Conservation (phyloP, 1,140 invertebrate species). For the Pogonomyrmex barbatus region DNA sequence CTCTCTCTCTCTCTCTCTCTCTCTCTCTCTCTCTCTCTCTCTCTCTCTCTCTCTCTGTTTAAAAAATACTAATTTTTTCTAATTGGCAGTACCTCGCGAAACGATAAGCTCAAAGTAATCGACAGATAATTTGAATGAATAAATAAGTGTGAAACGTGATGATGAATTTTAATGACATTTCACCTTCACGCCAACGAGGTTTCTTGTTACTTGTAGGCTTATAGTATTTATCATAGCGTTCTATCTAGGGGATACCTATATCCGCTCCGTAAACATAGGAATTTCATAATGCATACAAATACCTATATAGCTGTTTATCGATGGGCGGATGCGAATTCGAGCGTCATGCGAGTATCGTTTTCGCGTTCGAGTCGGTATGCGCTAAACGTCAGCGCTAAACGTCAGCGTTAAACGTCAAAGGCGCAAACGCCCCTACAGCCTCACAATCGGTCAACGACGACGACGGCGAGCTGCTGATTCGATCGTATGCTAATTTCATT, state of each 20-base stretch:
- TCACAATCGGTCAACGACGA: conserved; percentile 35
- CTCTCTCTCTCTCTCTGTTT: background rate
- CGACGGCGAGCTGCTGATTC: conserved; percentile 18
- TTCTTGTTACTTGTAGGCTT: conserved; percentile 32
- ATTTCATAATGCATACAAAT: conserved; percentile 48
- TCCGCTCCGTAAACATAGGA: conserved; percentile 40
- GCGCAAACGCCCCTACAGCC: conserved; percentile 3
- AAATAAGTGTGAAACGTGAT: conserved; percentile 21
- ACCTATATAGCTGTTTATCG: conserved; percentile 32
- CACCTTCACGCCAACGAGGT: background rate
- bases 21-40: background rate
- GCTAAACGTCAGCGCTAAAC: conserved; percentile 46
- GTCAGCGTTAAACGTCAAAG: conserved; percentile 45
- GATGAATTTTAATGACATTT: conserved; percentile 48
- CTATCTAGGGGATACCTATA: conserved; percentile 9
- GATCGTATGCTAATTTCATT: conserved; percentile 50
- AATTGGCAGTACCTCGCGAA: background rate
- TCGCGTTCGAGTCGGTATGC: conserved; percentile 31
- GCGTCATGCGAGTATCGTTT: conserved; percentile 42
- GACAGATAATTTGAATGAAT: conserved; percentile 27
- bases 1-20: background rate
- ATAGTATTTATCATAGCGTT: conserved; percentile 39
- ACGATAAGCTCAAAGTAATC: conserved; percentile 1
- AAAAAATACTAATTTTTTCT: background rate
- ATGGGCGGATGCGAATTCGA: conserved; percentile 30